Evolutionary conservation across 1,140 invertebrate species (phyloP).

Genomic region (Ooceraea biroi): DNA sequence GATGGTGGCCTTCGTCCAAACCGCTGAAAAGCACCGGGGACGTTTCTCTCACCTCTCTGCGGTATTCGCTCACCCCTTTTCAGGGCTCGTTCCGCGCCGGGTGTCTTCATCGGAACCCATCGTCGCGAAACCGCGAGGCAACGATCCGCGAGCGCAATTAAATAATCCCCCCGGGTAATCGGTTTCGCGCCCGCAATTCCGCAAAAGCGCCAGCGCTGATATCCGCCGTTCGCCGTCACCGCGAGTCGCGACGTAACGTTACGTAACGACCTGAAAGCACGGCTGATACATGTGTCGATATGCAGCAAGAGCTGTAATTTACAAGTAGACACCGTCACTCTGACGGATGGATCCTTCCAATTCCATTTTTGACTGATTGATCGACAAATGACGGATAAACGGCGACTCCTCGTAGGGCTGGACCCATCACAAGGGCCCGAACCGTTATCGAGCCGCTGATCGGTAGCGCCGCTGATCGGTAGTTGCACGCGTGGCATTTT

Average conservation of each 20-base stretch:
- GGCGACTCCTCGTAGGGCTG: too few species aligned
- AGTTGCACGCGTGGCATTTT: conserved; percentile 52
- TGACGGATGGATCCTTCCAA: too few species aligned
- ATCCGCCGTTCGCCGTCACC: neutral
- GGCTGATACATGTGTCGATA: too few species aligned
- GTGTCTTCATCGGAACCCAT: conserved; percentile 21
- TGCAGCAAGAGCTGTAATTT: too few species aligned
- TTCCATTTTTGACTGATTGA: too few species aligned
- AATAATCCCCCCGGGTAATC: conserved; percentile 38
- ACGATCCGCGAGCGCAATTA: conserved; percentile 28
- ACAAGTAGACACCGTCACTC: too few species aligned
- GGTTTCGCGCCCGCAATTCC: conserved; percentile 23
- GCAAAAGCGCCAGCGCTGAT: conserved; percentile 7
- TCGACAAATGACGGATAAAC: too few species aligned
- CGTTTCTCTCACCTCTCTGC: conserved; percentile 34
- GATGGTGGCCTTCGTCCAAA: conserved; percentile 49
- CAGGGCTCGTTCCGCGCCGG: conserved; percentile 30
- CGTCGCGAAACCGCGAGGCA: conserved; percentile 39
- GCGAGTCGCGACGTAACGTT: neutral
- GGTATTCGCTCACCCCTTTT: conserved; percentile 56
- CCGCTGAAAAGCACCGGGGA: conserved; percentile 48
- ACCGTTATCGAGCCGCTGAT: conserved; percentile 23
- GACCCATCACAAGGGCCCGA: too few species aligned
- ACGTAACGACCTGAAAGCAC: neutral
- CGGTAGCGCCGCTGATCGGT: conserved; percentile 13